Conservation (phyloP, 2,113 vertebrate species). For the Hypomesus transpacificus region DNA sequence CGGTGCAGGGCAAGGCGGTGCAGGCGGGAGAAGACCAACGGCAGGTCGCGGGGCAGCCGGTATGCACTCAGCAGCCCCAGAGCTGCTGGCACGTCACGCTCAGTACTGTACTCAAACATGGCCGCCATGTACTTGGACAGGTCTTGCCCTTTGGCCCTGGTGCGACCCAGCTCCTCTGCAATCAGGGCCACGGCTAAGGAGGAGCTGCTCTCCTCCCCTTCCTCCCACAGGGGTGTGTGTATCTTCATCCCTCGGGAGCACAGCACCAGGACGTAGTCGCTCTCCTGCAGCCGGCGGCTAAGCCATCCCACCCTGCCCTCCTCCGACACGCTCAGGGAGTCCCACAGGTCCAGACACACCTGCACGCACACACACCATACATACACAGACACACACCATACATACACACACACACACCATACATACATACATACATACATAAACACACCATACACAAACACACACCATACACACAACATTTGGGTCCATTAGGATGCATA, state of each 20-base stretch:
- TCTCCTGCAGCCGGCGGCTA: conserved; percentile 61
- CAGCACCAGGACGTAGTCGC: conserved; percentile 71
- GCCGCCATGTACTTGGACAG: conserved; percentile 73
- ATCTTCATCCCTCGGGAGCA: conserved; percentile 61
- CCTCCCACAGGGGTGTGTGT: not conserved
- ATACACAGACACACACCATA: not conserved
- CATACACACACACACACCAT: not conserved
- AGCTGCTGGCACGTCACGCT: conserved; percentile 63
- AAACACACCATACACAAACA: too few species aligned
- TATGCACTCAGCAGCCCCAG: conserved; percentile 68
- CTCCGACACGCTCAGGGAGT: conserved; percentile 61
- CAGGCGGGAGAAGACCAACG: conserved; percentile 73
- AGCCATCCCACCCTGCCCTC: conserved; percentile 70
- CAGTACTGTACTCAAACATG: conserved; percentile 67
- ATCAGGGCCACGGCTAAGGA: conserved; percentile 56
- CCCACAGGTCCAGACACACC: conserved; percentile 76
- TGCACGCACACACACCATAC: conserved; percentile 16
- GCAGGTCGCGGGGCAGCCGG: conserved; percentile 61
- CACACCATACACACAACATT: too few species aligned
- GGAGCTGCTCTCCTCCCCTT: conserved; percentile 8
- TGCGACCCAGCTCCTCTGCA: conserved; percentile 62
- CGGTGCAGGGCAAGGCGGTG: conserved; percentile 65
- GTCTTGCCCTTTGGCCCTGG: conserved; percentile 56
- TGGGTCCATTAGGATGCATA: too few species aligned
- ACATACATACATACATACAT: not conserved